Evolutionary conservation across 2,888 invertebrate genomes (phyloP), one percentile per base, ranked within the genome.

Genomic region (Neria commutata): DNA sequence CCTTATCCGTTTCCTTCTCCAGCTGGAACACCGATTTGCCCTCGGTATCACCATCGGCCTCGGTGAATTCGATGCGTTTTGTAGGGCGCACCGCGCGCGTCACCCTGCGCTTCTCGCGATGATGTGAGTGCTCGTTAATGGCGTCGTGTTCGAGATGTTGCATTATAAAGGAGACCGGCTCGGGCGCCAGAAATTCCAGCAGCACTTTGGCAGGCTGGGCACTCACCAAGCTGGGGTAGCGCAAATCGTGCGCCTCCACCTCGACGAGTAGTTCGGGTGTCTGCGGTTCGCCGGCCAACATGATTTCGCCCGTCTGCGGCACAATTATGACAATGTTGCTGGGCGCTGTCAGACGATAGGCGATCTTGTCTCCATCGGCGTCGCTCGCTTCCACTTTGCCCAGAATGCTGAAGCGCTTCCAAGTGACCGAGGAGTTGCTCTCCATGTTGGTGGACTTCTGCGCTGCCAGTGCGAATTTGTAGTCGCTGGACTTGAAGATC

Each of bases 71-170:
- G 66, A 94, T 92, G 67, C 94, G 88, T 83, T 95, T 95, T 2
- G 95, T 95, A n/a, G 95, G 95, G 54, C 95, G 85, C n/a, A 95
- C 94, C 4, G 94, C 94, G 54, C 94, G 87, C 26, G 94, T 94
- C 2, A 94, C 92, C 53, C 92, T 86, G 46, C 92, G 85, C 78
- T 92, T 91, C 62, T 87, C 87, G 50, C 91, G 86, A 71, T 85
- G 86, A 80, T 90, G 88, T 54, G 85, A 80, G 70, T 83, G 81
- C 5, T 76, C 77, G 55, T 81, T 81, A 37, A 78, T 58, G 54
- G 73, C 72, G 79, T 86, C 82, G 68, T 83, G 79, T 56, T 83
- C 81, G 62, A 85, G 75, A 63, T 87, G 83, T 62, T 88, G 86
- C 70, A 88, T 83, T 53, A 86, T 85, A 68, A 85, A 86, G 54